Evolutionary conservation across 2,113 vertebrate species (phyloP).

Genomic region (Dermatemys mawii): DNA sequence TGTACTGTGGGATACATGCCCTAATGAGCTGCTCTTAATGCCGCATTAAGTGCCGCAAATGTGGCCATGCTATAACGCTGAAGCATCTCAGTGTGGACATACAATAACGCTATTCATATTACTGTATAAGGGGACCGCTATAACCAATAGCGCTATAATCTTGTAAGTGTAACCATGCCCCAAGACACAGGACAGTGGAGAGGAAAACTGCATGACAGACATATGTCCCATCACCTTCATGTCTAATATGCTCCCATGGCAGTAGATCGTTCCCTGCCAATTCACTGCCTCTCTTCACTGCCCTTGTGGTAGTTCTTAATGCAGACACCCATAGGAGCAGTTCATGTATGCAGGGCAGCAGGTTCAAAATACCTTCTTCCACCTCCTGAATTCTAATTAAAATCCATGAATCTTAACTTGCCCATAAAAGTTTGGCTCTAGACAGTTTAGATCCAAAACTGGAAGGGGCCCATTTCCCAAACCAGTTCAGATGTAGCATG

Average conservation of each 20-base stretch:
- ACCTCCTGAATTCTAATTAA: not conserved
- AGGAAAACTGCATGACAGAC: accelerated
- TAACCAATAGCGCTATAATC: too few relatives aligned
- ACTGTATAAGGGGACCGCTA: too few relatives aligned
- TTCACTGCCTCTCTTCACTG: not conserved
- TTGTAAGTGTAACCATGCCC: too few relatives aligned
- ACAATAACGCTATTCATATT: too few relatives aligned
- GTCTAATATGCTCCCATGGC: not conserved
- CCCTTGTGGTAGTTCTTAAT: not conserved
- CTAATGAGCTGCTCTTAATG: too few relatives aligned
- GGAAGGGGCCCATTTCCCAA: not conserved
- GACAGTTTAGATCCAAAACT: not conserved
- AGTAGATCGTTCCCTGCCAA: not conserved
- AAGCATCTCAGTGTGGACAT: too few relatives aligned
- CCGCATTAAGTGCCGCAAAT: too few relatives aligned
- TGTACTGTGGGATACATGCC: too few relatives aligned
- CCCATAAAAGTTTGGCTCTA: not conserved
- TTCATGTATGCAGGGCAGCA: not conserved
- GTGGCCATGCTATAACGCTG: too few relatives aligned
- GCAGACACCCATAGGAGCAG: not conserved
- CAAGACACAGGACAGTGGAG: not conserved
- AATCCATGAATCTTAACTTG: not conserved
- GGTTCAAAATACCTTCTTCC: not conserved
- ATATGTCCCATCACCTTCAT: not conserved
- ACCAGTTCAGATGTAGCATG: not conserved